These are phyloP conservation scores for Trachelus tabidus DNA, from an alignment of 2,888 invertebrate genomes.

Conservation along the genomic window DNA sequence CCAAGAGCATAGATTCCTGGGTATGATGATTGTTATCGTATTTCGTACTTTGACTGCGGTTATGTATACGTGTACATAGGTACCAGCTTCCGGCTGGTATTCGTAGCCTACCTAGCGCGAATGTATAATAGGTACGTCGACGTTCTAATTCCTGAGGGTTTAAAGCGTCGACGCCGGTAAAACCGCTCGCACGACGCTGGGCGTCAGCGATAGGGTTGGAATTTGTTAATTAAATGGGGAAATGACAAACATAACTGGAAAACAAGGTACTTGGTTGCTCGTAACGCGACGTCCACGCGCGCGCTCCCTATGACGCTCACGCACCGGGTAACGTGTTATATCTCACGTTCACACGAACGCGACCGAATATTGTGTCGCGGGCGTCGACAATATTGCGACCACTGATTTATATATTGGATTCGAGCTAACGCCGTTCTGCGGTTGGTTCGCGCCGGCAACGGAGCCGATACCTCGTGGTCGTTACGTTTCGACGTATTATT, in stretches of 20 bases:
- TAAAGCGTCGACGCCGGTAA: too few species aligned
- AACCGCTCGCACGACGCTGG: too few species aligned
- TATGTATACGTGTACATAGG: too few species aligned
- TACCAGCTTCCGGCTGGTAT: too few species aligned
- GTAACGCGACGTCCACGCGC: not conserved
- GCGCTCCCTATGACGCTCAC: not conserved
- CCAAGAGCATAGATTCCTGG: too few species aligned
- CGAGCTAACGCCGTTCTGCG: not conserved
- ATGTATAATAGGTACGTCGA: too few species aligned
- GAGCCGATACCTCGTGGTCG: too few species aligned
- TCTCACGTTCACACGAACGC: conserved; percentile 22
- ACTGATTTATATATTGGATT: conserved; percentile 42
- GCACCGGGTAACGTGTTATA: conserved; percentile 8
- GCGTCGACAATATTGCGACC: conserved; percentile 40
- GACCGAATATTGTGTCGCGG: not conserved
- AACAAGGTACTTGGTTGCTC: conserved; percentile 6
- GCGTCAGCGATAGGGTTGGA: conserved; percentile 7
- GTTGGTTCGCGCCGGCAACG: not conserved
- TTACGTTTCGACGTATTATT: too few species aligned
- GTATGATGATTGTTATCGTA: too few species aligned
- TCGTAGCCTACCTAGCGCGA: too few species aligned
- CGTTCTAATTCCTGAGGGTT: too few species aligned
- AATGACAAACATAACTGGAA: conserved; percentile 19
- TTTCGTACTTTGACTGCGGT: too few species aligned
- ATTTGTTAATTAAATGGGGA: conserved; percentile 22